phyloP scores from a whole-genome alignment of 1,140 invertebrate genomes.

The Medauroidea extradentata region DNA sequence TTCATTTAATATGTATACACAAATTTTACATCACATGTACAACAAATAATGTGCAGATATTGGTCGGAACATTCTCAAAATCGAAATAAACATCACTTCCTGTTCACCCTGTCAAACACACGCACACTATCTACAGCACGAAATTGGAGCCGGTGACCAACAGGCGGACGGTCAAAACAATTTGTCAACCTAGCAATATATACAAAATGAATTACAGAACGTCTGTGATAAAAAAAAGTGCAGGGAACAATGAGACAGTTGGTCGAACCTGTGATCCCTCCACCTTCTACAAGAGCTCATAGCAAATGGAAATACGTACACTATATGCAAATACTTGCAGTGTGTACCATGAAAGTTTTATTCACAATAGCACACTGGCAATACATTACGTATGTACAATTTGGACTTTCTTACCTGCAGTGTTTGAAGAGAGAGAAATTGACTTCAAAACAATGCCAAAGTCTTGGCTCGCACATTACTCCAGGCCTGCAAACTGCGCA shows the following conservation, averaged over 20 bases:
- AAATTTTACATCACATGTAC: slow-evolving; percentile 10
- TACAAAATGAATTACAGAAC: neutral
- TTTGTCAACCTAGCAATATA: slow-evolving; percentile 1
- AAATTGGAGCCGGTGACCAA: neutral
- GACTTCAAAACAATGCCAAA: neutral
- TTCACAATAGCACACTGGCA: neutral
- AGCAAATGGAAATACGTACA: slow-evolving; percentile 2
- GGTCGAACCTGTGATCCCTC: slow-evolving; percentile 7
- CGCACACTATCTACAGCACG: slow-evolving; percentile 8
- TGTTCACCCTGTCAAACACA: neutral
- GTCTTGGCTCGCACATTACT: too few species aligned
- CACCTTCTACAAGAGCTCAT: neutral
- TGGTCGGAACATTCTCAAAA: neutral
- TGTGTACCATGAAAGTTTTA: neutral
- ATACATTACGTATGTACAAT: neutral
- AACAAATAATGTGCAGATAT: neutral
- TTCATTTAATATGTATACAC: slow-evolving; percentile 5
- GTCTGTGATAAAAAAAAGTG: slow-evolving; percentile 4
- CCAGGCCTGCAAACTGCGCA: too few species aligned
- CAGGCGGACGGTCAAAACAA: neutral
- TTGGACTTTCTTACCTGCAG: slow-evolving; percentile 3
- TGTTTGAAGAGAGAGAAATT: slow-evolving; percentile 3
- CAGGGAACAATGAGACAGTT: slow-evolving; percentile 1
- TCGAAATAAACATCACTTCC: neutral
- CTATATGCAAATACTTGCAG: neutral